Evolutionary conservation across 37 sponge, comb jelly and placozoan genomes (phyloP), one percentile per base, ranked within the genome.

Genomic region (Dysidea cf. avara): DNA sequence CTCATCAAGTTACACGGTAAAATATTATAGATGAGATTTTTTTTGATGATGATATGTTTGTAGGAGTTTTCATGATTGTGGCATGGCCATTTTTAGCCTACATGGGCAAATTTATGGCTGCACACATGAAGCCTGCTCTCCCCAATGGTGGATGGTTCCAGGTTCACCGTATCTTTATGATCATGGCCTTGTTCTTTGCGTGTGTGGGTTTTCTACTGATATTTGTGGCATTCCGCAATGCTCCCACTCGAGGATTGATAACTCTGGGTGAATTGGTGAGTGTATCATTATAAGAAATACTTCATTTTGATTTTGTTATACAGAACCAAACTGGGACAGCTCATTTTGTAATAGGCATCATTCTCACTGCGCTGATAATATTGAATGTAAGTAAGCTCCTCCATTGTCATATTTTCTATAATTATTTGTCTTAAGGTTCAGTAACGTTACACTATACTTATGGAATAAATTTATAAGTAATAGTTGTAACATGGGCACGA

Each of bases 81-180:
- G 72, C 90, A 6, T 89, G 77, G 75, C 70, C 64, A 0, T 33
- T 80, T 20, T 53, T 89, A 48, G 81, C 70, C 1, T 14, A 61
- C 38, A 80, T 75, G 71, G 90, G 54, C 31, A 73, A 77, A 20
- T 89, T 84, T 81, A 80, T 89, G 48, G 76, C 85, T 66, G 61
- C 67, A 14, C 74, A 64, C 78, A 89, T 89, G 90, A 84, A 68
- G 32, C 81, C 80, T 3, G 77, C 77, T 3, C 59, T 89, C 48
- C 85, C 76, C 52, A 89, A 77, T 69, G 81, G 87, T 61, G 53
- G 60, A 36, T 89, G 90, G 90, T 89, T 89, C 54, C 81, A 80
- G 68, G 76, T 84, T 12, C 90, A 89, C 32, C 70, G 90, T 18
- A 80, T 81, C 1, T 30, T 89, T 38, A 75, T 78, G 65, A 11